Conservation (phyloP, 2,888 invertebrate species). For the Pyrocoelia pectoralis region DNA sequence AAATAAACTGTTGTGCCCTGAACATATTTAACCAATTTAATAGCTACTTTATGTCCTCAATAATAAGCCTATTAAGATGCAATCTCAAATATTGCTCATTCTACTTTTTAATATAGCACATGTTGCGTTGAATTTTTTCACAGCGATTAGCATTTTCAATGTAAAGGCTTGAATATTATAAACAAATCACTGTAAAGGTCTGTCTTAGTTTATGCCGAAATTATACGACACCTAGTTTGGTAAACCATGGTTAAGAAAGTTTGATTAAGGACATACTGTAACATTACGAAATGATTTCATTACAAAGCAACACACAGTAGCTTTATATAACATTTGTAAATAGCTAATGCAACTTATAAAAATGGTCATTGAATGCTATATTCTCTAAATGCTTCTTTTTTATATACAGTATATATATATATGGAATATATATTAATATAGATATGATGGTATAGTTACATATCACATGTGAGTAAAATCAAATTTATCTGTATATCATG, state of each 20-base stretch:
- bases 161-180: too few species aligned
- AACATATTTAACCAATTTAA: neutral
- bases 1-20: neutral
- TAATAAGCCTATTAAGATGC: too few species aligned
- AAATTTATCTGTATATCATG: constrained; percentile 40
- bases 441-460: constrained; percentile 44
- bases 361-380: neutral
- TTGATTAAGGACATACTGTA: too few species aligned
- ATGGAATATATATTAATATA: constrained; percentile 25
- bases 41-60: too few species aligned
- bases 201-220: neutral
- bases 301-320: neutral
- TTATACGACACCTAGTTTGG: neutral
- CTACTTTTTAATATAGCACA: too few species aligned
- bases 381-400: constrained; percentile 2
- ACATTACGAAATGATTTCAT: neutral
- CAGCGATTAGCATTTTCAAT: too few species aligned
- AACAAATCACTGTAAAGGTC: too few species aligned
- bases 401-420: constrained; percentile 7
- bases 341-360: neutral
- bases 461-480: constrained; percentile 49
- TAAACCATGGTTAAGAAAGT: neutral
- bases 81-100: too few species aligned
- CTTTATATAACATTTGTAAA: neutral
- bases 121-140: too few species aligned